These are phyloP conservation scores for Amblyjoppa fuscipennis DNA, from an alignment of 2,888 invertebrate species.

Conservation along the genomic window DNA sequence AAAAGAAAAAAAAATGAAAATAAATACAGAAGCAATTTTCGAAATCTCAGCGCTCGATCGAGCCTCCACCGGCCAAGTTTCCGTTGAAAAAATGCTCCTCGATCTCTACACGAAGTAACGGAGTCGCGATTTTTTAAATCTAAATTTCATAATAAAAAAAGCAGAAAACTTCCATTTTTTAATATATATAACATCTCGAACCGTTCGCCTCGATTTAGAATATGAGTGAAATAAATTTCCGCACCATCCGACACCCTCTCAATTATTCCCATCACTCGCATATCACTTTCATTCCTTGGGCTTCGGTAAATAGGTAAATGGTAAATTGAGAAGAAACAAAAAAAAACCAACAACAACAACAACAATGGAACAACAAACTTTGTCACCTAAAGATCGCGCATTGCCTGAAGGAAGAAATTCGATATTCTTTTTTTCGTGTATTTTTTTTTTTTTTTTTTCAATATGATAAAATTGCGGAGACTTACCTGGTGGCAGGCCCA, in stretches of 20 bases:
- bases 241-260: constrained; percentile 41
- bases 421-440: not conserved
- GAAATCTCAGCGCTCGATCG: too few relatives aligned
- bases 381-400: constrained; percentile 19
- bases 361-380: constrained; percentile 9
- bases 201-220: not conserved
- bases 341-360: not conserved
- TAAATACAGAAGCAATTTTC: too few relatives aligned
- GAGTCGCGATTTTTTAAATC: too few relatives aligned
- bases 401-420: constrained; percentile 10
- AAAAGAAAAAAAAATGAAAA: too few relatives aligned
- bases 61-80: too few relatives aligned
- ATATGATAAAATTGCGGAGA: constrained; percentile 72
- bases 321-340: not conserved
- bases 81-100: too few relatives aligned
- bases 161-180: constrained; percentile 6
- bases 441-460: constrained; percentile 12
- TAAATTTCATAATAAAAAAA: not conserved
- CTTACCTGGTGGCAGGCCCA: constrained; percentile 90
- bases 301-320: not conserved
- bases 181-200: not conserved
- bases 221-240: constrained; percentile 11
- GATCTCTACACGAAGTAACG: too few relatives aligned
- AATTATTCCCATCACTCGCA: constrained; percentile 48
- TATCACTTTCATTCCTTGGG: constrained; percentile 48